Evolutionary conservation across 2,888 invertebrate species (phyloP), one percentile per base, ranked within the genome.

Genomic region (Tinea trinotella): DNA sequence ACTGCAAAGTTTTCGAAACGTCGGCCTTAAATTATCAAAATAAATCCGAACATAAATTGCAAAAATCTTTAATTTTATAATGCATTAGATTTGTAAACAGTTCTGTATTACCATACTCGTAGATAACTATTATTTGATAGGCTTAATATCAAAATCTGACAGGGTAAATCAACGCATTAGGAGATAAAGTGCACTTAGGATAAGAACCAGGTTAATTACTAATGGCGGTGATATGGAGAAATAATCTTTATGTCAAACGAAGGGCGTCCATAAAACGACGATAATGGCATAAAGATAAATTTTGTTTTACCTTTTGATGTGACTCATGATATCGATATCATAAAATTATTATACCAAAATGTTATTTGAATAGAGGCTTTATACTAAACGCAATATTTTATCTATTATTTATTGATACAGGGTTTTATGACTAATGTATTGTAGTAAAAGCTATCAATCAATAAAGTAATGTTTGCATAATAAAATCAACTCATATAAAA

Each of bases 311-410:
- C 2, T 12, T 12, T 40, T 40, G 2, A 40, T 4, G 7, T 40
- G 40, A 40, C 40, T 40, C 40, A 40, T 40, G 15, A 40, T 3
- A 15, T 40, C 13, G 40, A n/a, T 40, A 40, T 40, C 40, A 40
- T 40, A 40, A 40, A 40, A 40, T 40, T 15, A 40, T 40, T 12
- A 15, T 40, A 40, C n/a, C 30, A 30, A 30, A n/a, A 7, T 30
- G 30, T 30, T 30, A 30, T 30, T 30, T 30, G 30, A 30, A 30
- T 30, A 7, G 7, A 30, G n/a, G 3, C 30, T 30, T 7, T 7
- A 7, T 30, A 30, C 30, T 30, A 30, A 30, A 30, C 7, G 7
- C 7, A 7, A 30, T n/a, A 30, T 30, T 30, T 30, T 30, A 30
- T 30, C 7, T 30, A 30, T 30, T 30, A 10, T 30, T 30, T 30